Evolutionary conservation across 2,888 invertebrate species (phyloP).

Genomic region (Tiliacea citrago): DNA sequence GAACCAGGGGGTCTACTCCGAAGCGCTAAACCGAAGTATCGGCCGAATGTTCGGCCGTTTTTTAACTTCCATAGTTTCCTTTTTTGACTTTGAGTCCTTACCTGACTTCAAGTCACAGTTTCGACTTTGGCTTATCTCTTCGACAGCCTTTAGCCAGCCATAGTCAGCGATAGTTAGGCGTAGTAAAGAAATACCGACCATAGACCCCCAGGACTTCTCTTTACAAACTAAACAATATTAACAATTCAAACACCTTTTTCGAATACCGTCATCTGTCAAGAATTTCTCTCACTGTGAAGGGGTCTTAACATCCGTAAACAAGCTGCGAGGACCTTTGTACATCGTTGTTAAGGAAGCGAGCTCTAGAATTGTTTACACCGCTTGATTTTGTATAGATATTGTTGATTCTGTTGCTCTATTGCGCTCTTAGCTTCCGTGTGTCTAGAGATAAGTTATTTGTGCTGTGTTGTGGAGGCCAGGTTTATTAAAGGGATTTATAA

Average conservation of each 20-base stretch:
- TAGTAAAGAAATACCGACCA: too few species aligned
- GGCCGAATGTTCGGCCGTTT: too few species aligned
- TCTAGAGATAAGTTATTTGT: slow-evolving; percentile 45
- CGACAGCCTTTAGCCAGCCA: too few species aligned
- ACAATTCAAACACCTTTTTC: not conserved
- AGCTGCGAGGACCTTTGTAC: slow-evolving; percentile 50
- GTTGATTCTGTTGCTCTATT: slow-evolving; percentile 43
- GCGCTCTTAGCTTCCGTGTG: slow-evolving; percentile 48
- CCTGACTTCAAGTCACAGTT: too few species aligned
- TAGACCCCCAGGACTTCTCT: too few species aligned
- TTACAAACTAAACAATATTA: not conserved
- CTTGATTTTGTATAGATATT: slow-evolving; percentile 64
- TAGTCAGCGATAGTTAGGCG: too few species aligned
- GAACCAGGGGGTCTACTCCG: too few species aligned
- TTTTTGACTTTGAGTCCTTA: too few species aligned
- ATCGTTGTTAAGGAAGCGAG: slow-evolving; percentile 54
- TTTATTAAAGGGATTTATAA: not conserved
- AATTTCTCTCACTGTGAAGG: slow-evolving; percentile 23
- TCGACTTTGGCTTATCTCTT: too few species aligned
- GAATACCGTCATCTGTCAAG: not conserved
- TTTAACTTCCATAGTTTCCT: too few species aligned
- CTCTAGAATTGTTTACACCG: slow-evolving; percentile 63
- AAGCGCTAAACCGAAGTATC: too few species aligned
- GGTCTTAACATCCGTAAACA: slow-evolving; percentile 55
- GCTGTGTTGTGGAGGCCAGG: not conserved